phyloP scores from a whole-genome alignment of 1,140 invertebrate species.

The Drosophila suzukii region DNA sequence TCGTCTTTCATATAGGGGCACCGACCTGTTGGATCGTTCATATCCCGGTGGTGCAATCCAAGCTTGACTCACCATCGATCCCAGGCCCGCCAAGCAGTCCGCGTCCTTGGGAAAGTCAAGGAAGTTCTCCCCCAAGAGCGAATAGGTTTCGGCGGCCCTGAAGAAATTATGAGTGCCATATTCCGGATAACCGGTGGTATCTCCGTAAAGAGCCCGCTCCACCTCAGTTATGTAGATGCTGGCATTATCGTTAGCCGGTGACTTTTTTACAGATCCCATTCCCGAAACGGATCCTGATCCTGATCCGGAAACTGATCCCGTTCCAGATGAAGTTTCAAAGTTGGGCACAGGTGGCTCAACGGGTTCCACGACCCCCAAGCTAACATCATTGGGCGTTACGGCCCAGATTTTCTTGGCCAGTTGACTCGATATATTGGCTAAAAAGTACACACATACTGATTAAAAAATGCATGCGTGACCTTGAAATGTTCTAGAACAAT shows the following conservation, averaged over 20 bases:
- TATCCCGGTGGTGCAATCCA: slow-evolving; percentile 36
- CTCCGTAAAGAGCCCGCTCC: slow-evolving; percentile 47
- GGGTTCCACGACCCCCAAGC: slow-evolving; percentile 4
- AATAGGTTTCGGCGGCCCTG: slow-evolving; percentile 74
- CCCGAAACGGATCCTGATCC: neutral
- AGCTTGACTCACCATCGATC: neutral
- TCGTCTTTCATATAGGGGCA: slow-evolving; percentile 27
- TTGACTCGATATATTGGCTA: slow-evolving; percentile 45
- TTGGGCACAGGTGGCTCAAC: neutral
- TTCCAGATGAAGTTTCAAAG: neutral
- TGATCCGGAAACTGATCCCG: neutral
- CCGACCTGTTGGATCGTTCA: slow-evolving; percentile 23
- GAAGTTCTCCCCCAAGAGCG: slow-evolving; percentile 50
- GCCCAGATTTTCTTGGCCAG: slow-evolving; percentile 61
- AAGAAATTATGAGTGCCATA: slow-evolving; percentile 57
- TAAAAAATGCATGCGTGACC: neutral
- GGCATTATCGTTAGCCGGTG: slow-evolving; percentile 2
- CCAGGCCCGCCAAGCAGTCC: slow-evolving; percentile 11
- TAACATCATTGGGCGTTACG: slow-evolving; percentile 30
- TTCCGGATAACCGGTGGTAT: slow-evolving; percentile 55
- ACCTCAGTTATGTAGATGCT: slow-evolving; percentile 46
- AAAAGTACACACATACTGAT: neutral
- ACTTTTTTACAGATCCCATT: neutral
- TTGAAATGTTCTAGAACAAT: neutral
- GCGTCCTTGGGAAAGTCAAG: slow-evolving; percentile 57